phyloP scores from a whole-genome alignment of 2,888 invertebrate species.

The Torymus tubicola region DNA sequence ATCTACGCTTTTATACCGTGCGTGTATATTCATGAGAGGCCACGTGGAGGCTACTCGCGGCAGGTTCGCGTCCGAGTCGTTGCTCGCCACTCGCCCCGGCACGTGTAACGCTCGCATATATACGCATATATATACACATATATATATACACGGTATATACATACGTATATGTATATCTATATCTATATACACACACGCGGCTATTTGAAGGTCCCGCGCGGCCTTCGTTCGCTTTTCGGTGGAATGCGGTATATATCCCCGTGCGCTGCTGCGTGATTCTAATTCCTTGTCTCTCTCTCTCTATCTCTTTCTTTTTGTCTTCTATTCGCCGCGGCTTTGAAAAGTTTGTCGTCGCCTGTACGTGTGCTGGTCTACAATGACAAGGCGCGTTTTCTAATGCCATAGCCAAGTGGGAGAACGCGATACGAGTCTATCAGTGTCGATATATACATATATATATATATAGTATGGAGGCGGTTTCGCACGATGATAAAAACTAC shows the following conservation, averaged over 20 bases:
- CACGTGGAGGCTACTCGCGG: constrained; percentile 24
- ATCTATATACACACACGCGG: constrained; percentile 3
- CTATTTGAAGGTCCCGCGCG: constrained; percentile 21
- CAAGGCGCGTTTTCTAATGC: too few species aligned
- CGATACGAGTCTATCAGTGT: too few species aligned
- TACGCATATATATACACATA: background rate
- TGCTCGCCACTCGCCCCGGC: constrained; percentile 3
- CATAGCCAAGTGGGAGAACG: too few species aligned
- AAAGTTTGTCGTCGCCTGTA: background rate
- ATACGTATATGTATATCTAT: too few species aligned
- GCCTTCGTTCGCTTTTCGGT: background rate
- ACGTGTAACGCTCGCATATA: background rate
- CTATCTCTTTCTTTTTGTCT: background rate
- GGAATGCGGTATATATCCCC: too few species aligned
- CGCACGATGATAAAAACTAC: too few species aligned
- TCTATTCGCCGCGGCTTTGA: background rate
- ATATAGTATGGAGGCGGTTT: too few species aligned
- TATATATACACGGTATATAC: background rate
- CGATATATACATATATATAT: too few species aligned
- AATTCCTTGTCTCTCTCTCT: background rate
- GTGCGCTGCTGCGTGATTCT: background rate
- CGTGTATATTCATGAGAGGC: constrained; percentile 7
- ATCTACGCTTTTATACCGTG: background rate
- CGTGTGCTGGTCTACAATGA: too few species aligned
- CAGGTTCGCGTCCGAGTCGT: constrained; percentile 31